These are phyloP conservation scores for Irena cyanogastra DNA, from an alignment of 2,113 vertebrate genomes.

Conservation along the genomic window DNA sequence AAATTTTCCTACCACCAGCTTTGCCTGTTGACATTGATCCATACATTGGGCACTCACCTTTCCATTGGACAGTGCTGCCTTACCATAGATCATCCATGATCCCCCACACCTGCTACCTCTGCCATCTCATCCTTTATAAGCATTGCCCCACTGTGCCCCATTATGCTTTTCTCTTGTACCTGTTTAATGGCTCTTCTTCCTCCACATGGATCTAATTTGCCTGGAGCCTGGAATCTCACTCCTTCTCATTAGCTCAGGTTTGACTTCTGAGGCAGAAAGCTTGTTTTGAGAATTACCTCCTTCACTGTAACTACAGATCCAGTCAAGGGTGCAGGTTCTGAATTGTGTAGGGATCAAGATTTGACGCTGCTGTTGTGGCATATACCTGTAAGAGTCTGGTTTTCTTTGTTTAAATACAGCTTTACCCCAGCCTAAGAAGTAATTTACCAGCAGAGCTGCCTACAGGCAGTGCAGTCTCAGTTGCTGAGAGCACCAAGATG, in stretches of 20 bases:
- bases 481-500: background rate
- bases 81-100: background rate
- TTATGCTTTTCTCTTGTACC: background rate
- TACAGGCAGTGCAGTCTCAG: background rate
- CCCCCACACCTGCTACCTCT: background rate
- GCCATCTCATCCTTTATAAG: background rate
- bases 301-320: background rate
- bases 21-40: background rate
- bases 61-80: background rate
- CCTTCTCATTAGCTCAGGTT: background rate
- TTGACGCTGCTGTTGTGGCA: background rate
- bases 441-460: background rate
- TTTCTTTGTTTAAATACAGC: conserved; percentile 19
- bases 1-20: background rate
- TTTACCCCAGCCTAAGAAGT: background rate
- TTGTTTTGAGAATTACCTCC: background rate
- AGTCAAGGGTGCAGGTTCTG: background rate
- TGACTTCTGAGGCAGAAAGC: background rate
- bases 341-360: background rate
- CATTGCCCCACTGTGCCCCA: background rate
- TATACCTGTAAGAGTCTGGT: background rate
- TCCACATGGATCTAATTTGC: background rate
- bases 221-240: background rate
- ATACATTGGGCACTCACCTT: background rate
- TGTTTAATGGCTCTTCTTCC: background rate